A percentile compares a stretch with the other conserved stretches of the same genome.
phyloP scores from a whole-genome alignment of 2,888 invertebrate species.

The Monopis laevigella region DNA sequence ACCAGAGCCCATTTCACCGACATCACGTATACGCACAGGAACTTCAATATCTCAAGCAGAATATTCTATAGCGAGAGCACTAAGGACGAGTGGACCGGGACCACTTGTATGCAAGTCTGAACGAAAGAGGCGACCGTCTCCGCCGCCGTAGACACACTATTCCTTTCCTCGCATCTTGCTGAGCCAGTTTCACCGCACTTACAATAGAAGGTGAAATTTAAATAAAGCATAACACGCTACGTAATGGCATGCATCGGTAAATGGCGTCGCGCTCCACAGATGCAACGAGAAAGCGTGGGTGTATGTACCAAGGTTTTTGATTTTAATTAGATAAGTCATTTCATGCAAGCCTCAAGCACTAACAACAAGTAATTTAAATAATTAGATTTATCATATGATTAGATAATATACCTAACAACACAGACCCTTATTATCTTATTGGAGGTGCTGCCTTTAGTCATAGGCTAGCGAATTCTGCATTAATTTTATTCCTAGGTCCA shows the following conservation, averaged over 20 bases:
- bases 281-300: conserved; percentile 50
- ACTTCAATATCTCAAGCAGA: conserved; percentile 22
- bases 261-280: conserved; percentile 23
- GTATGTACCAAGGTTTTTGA: too few relatives aligned
- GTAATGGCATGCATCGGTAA: conserved; percentile 49
- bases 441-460: too few relatives aligned
- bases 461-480: too few relatives aligned
- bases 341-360: too few relatives aligned
- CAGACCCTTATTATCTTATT: too few relatives aligned
- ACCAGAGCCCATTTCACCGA: conserved; percentile 34
- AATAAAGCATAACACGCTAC: conserved; percentile 53
- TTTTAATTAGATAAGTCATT: too few relatives aligned
- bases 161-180: conserved; percentile 54
- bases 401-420: too few relatives aligned
- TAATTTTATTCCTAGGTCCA: too few relatives aligned
- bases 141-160: conserved; percentile 47
- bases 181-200: conserved; percentile 54
- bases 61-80: conserved; percentile 27
- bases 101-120: background rate
- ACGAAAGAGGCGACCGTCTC: conserved; percentile 42
- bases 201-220: conserved; percentile 68
- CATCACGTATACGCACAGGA: conserved; percentile 29
- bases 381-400: too few relatives aligned
- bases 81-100: conserved; percentile 25
- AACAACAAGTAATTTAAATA: too few relatives aligned